Percentiles rank a stretch among this genome's conserved stretches.
These are phyloP conservation scores for Xylocopa sonorina DNA, from an alignment of 1,140 invertebrate genomes.

Conservation along the genomic window DNA sequence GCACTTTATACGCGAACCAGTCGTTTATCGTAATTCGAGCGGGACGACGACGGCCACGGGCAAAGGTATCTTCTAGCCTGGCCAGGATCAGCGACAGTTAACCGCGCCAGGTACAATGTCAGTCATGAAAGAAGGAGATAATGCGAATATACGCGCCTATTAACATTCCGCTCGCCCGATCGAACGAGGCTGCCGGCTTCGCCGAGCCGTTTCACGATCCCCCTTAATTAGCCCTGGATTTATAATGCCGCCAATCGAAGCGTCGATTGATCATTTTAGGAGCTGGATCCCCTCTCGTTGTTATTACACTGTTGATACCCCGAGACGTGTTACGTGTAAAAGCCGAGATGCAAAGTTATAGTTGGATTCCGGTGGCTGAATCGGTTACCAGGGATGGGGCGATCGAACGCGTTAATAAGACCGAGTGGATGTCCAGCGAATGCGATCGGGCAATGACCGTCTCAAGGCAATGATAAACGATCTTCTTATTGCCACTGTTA, in stretches of 20 bases:
- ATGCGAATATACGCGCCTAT: conserved; percentile 26
- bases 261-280: conserved; percentile 39
- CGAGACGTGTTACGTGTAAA: not conserved
- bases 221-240: conserved; percentile 40
- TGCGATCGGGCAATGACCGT: too few relatives aligned
- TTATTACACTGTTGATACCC: not conserved
- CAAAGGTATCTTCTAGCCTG: not conserved
- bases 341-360: too few relatives aligned
- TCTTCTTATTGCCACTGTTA: too few relatives aligned
- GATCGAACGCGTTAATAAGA: conserved; percentile 15
- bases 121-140: conserved; percentile 28
- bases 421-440: too few relatives aligned
- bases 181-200: conserved; percentile 9
- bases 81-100: conserved; percentile 20
- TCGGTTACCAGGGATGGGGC: not conserved
- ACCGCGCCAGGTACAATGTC: conserved; percentile 41
- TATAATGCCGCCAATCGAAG: conserved; percentile 15
- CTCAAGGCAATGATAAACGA: too few relatives aligned
- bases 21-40: conserved; percentile 54
- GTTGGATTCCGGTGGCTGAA: not conserved
- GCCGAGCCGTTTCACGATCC: not conserved
- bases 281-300: not conserved
- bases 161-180: conserved; percentile 41
- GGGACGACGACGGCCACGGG: conserved; percentile 1
- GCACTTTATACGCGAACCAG: not conserved